Percentiles rank a stretch among this genome's conserved stretches.
phyloP scores from a whole-genome alignment of 2,888 invertebrate genomes.

The Lobophora halterata region DNA sequence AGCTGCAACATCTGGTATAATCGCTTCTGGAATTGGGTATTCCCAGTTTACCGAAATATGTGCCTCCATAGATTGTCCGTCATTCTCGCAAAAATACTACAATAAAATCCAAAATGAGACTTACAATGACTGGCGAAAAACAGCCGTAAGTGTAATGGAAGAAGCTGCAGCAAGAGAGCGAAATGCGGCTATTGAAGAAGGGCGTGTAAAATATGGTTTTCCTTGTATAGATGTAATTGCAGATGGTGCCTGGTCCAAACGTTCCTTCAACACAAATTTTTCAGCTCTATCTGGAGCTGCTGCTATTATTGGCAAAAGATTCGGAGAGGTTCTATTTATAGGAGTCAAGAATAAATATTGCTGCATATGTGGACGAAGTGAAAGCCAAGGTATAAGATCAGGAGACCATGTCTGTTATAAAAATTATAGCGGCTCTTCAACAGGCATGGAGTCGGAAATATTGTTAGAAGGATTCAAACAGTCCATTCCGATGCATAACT shows the following conservation, averaged over 20 bases:
- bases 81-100: conserved; percentile 10
- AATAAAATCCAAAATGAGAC: conserved; percentile 9
- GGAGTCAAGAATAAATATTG: conserved; percentile 28
- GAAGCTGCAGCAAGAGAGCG: conserved; percentile 18
- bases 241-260: conserved; percentile 23
- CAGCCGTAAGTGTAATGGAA: conserved; percentile 19
- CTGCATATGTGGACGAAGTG: conserved; percentile 12
- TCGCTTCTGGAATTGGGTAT: conserved; percentile 2
- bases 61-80: conserved; percentile 14
- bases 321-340: conserved; percentile 19
- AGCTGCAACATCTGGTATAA: conserved; percentile 1
- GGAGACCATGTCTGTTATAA: conserved; percentile 11
- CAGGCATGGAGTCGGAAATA: conserved; percentile 26
- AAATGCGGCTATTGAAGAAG: conserved; percentile 19
- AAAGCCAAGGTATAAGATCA: neutral
- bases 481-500: conserved; percentile 20
- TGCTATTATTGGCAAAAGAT: conserved; percentile 21
- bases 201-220: conserved; percentile 18
- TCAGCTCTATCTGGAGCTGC: conserved; percentile 25
- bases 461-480: conserved; percentile 28
- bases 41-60: conserved; percentile 10
- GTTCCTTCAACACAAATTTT: conserved; percentile 25
- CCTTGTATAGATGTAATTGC: conserved; percentile 19
- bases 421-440: conserved; percentile 8
- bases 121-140: conserved; percentile 17